Evolutionary conservation across 1,140 invertebrate genomes (phyloP).

Genomic region (Anoplophora glabripennis): DNA sequence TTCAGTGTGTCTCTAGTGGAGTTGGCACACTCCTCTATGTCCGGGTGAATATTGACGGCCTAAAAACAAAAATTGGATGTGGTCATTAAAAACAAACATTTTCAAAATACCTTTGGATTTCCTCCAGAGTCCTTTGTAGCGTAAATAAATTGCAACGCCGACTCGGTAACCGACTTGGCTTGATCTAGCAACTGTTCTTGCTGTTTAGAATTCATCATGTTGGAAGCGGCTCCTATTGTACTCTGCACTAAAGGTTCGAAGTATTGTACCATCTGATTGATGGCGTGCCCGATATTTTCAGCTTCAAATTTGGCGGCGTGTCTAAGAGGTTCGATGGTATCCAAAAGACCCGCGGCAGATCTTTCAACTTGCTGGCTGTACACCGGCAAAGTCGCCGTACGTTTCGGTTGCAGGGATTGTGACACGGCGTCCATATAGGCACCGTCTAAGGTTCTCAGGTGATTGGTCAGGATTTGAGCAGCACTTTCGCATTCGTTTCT

Average conservation of each 20-base stretch:
- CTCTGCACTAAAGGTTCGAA: slow-evolving; percentile 81
- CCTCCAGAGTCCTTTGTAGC: slow-evolving; percentile 86
- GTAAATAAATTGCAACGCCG: slow-evolving; percentile 79
- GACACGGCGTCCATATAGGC: slow-evolving; percentile 83
- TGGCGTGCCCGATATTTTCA: slow-evolving; percentile 87
- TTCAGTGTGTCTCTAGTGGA: slow-evolving; percentile 76
- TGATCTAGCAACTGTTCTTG: slow-evolving; percentile 89
- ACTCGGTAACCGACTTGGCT: slow-evolving; percentile 91
- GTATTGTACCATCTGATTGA: slow-evolving; percentile 78
- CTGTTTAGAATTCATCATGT: slow-evolving; percentile 84
- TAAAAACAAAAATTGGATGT: slow-evolving; percentile 45
- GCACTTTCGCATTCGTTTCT: slow-evolving; percentile 89
- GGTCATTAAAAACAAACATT: too few species aligned
- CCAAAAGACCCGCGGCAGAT: slow-evolving; percentile 71
- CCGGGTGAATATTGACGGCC: slow-evolving; percentile 73
- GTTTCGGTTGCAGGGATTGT: slow-evolving; percentile 70
- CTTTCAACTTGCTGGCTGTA: slow-evolving; percentile 45
- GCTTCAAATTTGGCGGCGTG: slow-evolving; percentile 85
- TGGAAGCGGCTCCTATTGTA: slow-evolving; percentile 84
- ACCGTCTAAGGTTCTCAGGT: slow-evolving; percentile 81
- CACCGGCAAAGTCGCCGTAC: slow-evolving; percentile 75
- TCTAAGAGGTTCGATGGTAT: slow-evolving; percentile 78
- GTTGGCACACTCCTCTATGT: slow-evolving; percentile 80
- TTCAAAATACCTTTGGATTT: slow-evolving; percentile 79
- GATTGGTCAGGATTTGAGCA: slow-evolving; percentile 72